phyloP scores from a whole-genome alignment of 2,888 invertebrate genomes.

The Phorcus lineatus region DNA sequence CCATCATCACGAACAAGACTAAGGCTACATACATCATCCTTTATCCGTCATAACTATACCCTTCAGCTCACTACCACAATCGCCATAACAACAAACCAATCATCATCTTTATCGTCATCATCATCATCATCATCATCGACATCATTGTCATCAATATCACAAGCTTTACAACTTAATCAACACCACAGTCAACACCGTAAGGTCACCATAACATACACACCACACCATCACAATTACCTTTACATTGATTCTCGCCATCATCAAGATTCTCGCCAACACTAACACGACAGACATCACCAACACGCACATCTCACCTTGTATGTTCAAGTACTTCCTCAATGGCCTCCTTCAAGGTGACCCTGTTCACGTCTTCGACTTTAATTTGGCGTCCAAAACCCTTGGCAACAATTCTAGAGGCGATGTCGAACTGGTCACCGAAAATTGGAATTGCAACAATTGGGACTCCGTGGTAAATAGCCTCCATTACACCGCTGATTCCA shows the following conservation, averaged over 20 bases:
- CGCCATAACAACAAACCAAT: too few species aligned
- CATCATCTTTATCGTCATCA: too few species aligned
- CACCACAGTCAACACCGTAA: background rate
- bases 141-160: background rate
- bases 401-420: background rate
- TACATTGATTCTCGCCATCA: too few species aligned
- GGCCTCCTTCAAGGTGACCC: background rate
- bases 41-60: too few species aligned
- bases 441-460: background rate
- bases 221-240: background rate
- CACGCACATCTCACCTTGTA: background rate
- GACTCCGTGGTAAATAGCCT: background rate
- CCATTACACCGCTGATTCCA: background rate
- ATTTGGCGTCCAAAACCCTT: background rate
- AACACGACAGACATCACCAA: background rate
- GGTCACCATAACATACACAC: background rate
- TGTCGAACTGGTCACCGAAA: conserved; percentile 6
- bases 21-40: too few species aligned
- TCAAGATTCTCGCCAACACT: background rate
- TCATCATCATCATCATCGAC: too few species aligned
- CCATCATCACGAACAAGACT: too few species aligned
- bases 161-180: background rate
- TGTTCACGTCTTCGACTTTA: background rate
- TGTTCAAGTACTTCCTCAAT: background rate
- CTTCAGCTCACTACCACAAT: too few species aligned